Conservation (phyloP, 2,113 vertebrate genomes). For the Scytalopus superciliaris region DNA sequence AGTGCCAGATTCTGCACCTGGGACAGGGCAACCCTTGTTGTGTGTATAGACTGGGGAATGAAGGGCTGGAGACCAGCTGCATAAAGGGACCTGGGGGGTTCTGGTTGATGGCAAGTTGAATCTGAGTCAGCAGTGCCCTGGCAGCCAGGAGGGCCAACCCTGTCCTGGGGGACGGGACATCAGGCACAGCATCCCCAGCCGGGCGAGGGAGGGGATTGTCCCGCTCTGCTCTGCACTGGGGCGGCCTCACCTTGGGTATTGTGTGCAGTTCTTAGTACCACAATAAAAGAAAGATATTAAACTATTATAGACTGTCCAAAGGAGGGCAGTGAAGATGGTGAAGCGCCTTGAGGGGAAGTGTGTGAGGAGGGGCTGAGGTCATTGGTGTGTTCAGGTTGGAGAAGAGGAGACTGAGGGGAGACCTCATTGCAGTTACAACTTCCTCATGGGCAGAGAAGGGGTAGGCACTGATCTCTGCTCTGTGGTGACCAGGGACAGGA, state of each 20-base stretch:
- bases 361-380: background rate
- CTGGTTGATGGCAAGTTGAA: background rate
- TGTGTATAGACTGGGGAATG: background rate
- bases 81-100: background rate
- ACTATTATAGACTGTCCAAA: background rate
- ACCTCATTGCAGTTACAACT: background rate
- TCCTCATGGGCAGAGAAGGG: background rate
- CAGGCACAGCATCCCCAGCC: accelerated
- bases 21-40: background rate
- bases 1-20: background rate
- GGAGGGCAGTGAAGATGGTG: background rate
- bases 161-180: background rate
- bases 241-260: accelerated
- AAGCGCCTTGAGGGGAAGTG: background rate
- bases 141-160: background rate
- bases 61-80: background rate
- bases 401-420: background rate
- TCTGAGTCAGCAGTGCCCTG: background rate
- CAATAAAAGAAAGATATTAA: background rate
- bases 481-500: background rate
- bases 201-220: background rate
- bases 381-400: background rate
- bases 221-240: background rate
- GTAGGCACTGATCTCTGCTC: background rate
- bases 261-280: background rate